Evolutionary conservation across 2,888 invertebrate genomes (phyloP).

Genomic region (Athripsodes cinereus): DNA sequence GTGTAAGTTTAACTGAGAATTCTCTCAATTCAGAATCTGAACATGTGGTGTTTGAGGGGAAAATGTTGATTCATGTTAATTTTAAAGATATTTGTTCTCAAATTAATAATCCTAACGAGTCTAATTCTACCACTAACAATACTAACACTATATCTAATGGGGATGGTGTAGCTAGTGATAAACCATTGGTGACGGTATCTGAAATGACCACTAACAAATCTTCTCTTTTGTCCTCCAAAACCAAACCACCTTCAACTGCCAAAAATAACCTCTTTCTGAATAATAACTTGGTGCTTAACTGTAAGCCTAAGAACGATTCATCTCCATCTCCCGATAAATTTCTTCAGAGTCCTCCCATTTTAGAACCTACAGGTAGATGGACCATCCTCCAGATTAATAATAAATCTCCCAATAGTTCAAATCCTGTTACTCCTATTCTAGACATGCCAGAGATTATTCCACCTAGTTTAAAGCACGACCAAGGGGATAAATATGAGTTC

Average conservation of each 20-base stretch:
- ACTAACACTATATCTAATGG: slow-evolving; percentile 35
- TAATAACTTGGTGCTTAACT: slow-evolving; percentile 9
- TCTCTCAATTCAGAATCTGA: slow-evolving; percentile 47
- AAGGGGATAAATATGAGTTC: slow-evolving; percentile 19
- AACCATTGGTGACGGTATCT: slow-evolving; percentile 53
- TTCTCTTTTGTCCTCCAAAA: slow-evolving; percentile 14
- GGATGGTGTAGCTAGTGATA: slow-evolving; percentile 35
- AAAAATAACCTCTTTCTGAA: slow-evolving; percentile 5
- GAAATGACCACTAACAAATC: slow-evolving; percentile 44
- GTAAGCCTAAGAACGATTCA: slow-evolving; percentile 10
- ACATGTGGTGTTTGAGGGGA: slow-evolving; percentile 50
- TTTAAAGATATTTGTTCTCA: slow-evolving; percentile 44
- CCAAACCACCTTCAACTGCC: slow-evolving; percentile 11
- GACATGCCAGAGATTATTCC: slow-evolving; percentile 24
- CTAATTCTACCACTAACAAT: slow-evolving; percentile 41
- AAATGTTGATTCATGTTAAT: slow-evolving; percentile 51
- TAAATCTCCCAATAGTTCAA: slow-evolving; percentile 22
- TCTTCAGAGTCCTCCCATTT: slow-evolving; percentile 19
- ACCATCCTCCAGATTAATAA: slow-evolving; percentile 49
- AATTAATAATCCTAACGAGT: slow-evolving; percentile 38
- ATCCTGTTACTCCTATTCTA: slow-evolving; percentile 21
- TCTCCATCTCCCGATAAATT: slow-evolving; percentile 18
- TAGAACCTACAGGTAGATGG: slow-evolving; percentile 44
- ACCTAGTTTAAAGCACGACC: slow-evolving; percentile 9
- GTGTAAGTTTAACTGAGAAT: slow-evolving; percentile 51